phyloP scores from a whole-genome alignment of 2,888 invertebrate genomes.

The Patella ulyssiponensis region DNA sequence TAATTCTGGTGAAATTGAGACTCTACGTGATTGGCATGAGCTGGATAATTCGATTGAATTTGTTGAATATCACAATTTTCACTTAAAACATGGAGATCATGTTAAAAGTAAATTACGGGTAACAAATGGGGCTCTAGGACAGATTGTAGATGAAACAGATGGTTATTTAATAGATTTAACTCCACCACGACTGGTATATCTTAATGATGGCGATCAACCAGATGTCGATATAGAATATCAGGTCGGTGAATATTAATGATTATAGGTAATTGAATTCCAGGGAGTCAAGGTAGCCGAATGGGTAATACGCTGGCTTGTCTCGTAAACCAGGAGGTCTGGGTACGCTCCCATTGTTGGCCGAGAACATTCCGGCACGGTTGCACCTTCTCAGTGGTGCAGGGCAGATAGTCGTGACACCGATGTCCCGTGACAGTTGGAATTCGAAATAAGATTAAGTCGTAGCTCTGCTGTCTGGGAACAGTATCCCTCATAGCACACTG shows the following conservation, averaged over 20 bases:
- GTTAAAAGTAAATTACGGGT: constrained; percentile 44
- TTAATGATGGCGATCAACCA: constrained; percentile 45
- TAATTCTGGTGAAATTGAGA: constrained; percentile 30
- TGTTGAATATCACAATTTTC: constrained; percentile 53
- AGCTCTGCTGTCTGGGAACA: too few species aligned
- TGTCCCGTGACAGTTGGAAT: too few species aligned
- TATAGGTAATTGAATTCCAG: too few species aligned
- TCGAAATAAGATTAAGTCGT: too few species aligned
- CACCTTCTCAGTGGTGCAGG: too few species aligned
- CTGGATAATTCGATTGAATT: constrained; percentile 31
- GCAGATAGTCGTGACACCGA: too few species aligned
- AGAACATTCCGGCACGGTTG: too few species aligned
- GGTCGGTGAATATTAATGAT: constrained; percentile 25
- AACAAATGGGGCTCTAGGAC: constrained; percentile 54
- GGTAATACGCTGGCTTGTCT: too few species aligned
- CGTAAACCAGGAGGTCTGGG: too few species aligned
- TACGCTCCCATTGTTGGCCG: too few species aligned
- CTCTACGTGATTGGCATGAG: constrained; percentile 39
- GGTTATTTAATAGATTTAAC: constrained; percentile 57
- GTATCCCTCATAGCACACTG: too few species aligned
- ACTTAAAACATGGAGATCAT: constrained; percentile 52
- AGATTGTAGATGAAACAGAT: constrained; percentile 34
- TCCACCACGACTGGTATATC: constrained; percentile 42
- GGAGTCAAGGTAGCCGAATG: too few species aligned
- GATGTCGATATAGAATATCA: constrained; percentile 46